Conservation (phyloP, 2,888 invertebrate species). For the Neoascia interrupta region DNA sequence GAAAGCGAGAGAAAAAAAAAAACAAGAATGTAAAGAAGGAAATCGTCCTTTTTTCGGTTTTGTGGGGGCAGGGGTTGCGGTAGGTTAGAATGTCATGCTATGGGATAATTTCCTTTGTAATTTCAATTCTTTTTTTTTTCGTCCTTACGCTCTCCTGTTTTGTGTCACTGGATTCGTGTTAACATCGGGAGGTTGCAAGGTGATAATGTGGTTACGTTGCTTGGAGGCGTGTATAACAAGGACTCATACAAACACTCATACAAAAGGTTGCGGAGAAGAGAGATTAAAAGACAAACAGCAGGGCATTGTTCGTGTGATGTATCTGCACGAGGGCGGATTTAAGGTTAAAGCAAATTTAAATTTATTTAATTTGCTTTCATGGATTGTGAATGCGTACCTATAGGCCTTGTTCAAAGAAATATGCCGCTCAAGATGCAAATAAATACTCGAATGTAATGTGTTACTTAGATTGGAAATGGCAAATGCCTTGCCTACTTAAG, state of each 20-base stretch:
- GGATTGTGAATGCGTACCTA: not conserved
- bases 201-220: constrained; percentile 51
- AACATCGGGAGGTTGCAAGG: constrained; percentile 60
- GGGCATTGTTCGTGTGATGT: not conserved
- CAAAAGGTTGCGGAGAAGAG: not conserved
- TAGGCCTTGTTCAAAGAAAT: not conserved
- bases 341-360: constrained; percentile 32
- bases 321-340: constrained; percentile 3
- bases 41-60: constrained; percentile 12
- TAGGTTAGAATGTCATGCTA: constrained; percentile 56
- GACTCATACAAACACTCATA: constrained; percentile 19
- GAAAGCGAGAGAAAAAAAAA: not conserved
- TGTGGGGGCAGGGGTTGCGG: not conserved
- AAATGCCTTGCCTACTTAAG: not conserved
- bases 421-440: not conserved
- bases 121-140: constrained; percentile 46
- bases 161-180: constrained; percentile 62
- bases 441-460: constrained; percentile 20
- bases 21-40: not conserved
- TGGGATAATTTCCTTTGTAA: constrained; percentile 67
- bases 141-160: constrained; percentile 15
- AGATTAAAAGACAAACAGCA: constrained; percentile 1
- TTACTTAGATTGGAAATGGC: constrained; percentile 8
- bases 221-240: constrained; percentile 44
- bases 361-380: constrained; percentile 48